phyloP scores from a whole-genome alignment of 2,888 invertebrate genomes.

The Andrena bucephala region DNA sequence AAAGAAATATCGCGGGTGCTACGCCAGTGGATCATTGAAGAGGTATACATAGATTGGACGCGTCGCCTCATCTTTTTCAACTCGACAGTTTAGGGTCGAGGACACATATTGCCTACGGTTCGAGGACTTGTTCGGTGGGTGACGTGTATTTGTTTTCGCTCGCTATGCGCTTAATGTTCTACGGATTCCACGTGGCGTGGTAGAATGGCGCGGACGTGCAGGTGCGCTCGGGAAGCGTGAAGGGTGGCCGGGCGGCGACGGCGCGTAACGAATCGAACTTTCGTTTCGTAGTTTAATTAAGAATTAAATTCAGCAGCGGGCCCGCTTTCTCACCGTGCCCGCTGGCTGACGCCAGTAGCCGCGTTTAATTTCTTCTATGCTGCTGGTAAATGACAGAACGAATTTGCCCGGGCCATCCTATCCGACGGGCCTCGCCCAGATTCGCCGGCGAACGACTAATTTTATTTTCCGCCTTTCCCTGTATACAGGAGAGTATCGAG shows the following conservation, averaged over 20 bases:
- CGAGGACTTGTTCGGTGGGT: constrained; percentile 59
- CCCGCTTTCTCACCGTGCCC: constrained; percentile 1
- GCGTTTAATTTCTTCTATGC: constrained; percentile 32
- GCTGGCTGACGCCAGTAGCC: constrained; percentile 4
- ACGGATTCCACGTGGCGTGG: constrained; percentile 75
- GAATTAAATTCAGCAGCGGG: constrained; percentile 72
- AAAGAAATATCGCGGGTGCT: background rate
- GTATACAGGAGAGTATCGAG: no score
- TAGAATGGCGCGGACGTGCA: constrained; percentile 70
- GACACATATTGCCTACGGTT: constrained; percentile 65
- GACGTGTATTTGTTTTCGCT: constrained; percentile 80
- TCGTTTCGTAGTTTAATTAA: constrained; percentile 77
- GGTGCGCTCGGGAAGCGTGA: constrained; percentile 75
- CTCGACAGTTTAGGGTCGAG: constrained; percentile 72
- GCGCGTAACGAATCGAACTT: constrained; percentile 76
- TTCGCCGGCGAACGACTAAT: constrained; percentile 37
- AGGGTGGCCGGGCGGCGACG: constrained; percentile 71
- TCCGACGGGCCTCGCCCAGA: background rate
- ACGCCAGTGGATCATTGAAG: constrained; percentile 66
- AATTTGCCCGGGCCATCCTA: background rate
- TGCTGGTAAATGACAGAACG: constrained; percentile 33
- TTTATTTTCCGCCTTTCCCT: constrained; percentile 27
- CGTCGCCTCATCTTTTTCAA: constrained; percentile 73
- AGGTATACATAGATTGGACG: constrained; percentile 71
- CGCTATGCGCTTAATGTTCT: constrained; percentile 72